Conservation (phyloP, 2,888 invertebrate genomes). For the Drosophila aldrichi region DNA sequence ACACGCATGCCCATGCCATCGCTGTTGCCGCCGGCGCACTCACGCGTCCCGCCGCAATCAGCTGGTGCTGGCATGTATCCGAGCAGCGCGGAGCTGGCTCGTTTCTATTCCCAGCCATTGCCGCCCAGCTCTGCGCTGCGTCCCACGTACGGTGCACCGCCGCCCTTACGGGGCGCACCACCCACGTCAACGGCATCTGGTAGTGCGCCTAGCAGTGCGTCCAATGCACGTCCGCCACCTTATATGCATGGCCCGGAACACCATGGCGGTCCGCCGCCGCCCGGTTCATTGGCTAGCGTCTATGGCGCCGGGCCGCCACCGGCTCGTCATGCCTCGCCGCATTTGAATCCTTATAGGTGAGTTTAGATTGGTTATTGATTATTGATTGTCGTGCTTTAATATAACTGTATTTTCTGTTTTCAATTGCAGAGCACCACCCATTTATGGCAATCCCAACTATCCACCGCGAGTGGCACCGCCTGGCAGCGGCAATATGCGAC, state of each 20-base stretch:
- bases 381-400: not conserved
- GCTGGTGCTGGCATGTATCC: slow-evolving; percentile 66
- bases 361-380: not conserved
- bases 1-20: slow-evolving; percentile 87
- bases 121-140: slow-evolving; percentile 71
- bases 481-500: slow-evolving; percentile 66
- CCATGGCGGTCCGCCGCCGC: slow-evolving; percentile 54
- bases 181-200: slow-evolving; percentile 50
- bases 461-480: slow-evolving; percentile 79
- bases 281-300: slow-evolving; percentile 46
- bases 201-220: slow-evolving; percentile 25
- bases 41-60: slow-evolving; percentile 50
- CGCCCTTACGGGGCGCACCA: slow-evolving; percentile 78
- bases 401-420: not conserved
- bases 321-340: slow-evolving; percentile 82
- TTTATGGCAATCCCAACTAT: slow-evolving; percentile 84
- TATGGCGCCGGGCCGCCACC: slow-evolving; percentile 77
- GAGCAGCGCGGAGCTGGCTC: slow-evolving; percentile 66
- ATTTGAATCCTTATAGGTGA: slow-evolving; percentile 83
- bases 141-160: slow-evolving; percentile 85
- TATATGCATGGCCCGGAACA: slow-evolving; percentile 70
- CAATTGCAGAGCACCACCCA: slow-evolving; percentile 75
- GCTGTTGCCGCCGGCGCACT: slow-evolving; percentile 51
- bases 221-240: slow-evolving; percentile 65
- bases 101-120: slow-evolving; percentile 77